These are phyloP conservation scores for Bombus huntii DNA, from an alignment of 1,140 invertebrate genomes.

Conservation along the genomic window DNA sequence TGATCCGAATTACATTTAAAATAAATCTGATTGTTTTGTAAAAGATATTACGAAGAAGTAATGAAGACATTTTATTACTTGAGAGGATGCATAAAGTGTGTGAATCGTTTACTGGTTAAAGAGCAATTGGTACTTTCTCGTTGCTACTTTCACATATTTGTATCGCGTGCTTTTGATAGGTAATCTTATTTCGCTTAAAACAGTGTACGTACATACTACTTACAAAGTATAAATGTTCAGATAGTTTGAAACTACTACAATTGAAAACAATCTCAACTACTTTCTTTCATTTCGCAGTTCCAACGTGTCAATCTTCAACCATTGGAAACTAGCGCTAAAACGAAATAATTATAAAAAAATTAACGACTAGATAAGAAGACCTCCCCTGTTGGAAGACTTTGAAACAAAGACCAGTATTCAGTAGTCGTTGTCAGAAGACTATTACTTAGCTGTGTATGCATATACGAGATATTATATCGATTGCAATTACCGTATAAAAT, in stretches of 20 bases:
- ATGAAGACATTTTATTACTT: neutral
- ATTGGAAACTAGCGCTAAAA: constrained; percentile 26
- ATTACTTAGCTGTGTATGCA: constrained; percentile 28
- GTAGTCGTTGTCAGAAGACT: constrained; percentile 20
- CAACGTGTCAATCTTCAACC: too few species aligned
- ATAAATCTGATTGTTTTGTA: neutral
- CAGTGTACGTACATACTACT: neutral
- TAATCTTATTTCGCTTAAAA: neutral
- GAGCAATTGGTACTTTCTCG: neutral
- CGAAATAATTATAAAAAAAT: constrained; percentile 62
- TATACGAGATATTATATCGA: constrained; percentile 35
- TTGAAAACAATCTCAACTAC: neutral
- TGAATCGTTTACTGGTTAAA: neutral
- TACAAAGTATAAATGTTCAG: neutral
- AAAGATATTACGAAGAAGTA: neutral
- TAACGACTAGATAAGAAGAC: constrained; percentile 59
- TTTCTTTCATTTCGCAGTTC: neutral
- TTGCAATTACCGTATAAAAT: constrained; percentile 50
- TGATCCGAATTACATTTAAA: neutral
- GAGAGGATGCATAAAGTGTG: neutral
- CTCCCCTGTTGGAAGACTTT: constrained; percentile 37
- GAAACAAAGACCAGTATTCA: constrained; percentile 69
- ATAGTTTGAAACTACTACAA: neutral
- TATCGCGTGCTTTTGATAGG: neutral
- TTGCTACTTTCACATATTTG: neutral